Base-by-base conservation (phyloP, 2,888 invertebrate genomes). In the Linyphia triangularis region DNA sequence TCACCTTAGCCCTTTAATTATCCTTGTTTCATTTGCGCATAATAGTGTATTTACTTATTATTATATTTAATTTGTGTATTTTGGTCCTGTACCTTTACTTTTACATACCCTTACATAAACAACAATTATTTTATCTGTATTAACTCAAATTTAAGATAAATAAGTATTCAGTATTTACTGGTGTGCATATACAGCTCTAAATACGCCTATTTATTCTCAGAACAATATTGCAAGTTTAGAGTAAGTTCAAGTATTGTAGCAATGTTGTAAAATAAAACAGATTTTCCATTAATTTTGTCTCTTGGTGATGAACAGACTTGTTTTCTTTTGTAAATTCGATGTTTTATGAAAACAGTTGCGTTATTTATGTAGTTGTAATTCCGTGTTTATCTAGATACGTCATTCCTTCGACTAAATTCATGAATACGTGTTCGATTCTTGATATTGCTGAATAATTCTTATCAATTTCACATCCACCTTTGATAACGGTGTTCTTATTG, bases 1-100 rank as follows among this genome's bases (percentile, higher is more conserved):
- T 37, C 24, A 63, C 75, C 61, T 59, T 22, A 61, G 75, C 61
- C 75, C 75, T 77, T 77, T 77, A 77, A 61, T 61, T 77, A 77
- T 77, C 75, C 75, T 77, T 77, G 75, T 77, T 13, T 61, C 37
- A 16, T 24, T 37, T 37, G 13, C 19, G 75, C 33, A 63, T 33
- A 61, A 61, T 26, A 37, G 13, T 57, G 22, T 70, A 26, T 26
- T 30, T 51, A 51, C 51, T 13, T 51, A n/a, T 51, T n/a, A 5
- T 51, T 40, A 5, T 51, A 13, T 51, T 51, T 16, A 16, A 0
- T 51, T 5, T 51, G n/a, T n/a, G n/a, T n/a, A n/a, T n/a, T n/a
- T n/a, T n/a, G n/a, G n/a, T n/a, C n/a, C n/a, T n/a, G n/a, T n/a
- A n/a, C n/a, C n/a, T n/a, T n/a, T n/a, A n/a, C n/a, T n/a, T n/a